A percentile compares a stretch with the other conserved stretches of the same genome.
Conservation (phyloP, 2,888 invertebrate genomes). For the Pemphredon lugubris region DNA sequence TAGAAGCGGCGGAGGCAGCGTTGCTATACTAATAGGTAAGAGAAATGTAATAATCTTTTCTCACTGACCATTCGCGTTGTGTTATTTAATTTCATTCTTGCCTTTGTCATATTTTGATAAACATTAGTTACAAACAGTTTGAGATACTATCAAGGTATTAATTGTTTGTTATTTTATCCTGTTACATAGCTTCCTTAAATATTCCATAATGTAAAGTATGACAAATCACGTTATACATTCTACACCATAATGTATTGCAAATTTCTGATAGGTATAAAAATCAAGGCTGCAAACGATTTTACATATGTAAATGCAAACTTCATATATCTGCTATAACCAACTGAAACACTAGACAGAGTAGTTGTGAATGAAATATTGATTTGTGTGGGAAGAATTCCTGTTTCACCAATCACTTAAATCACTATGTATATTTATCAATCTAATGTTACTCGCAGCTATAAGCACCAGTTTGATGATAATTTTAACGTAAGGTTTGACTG, state of each 20-base stretch:
- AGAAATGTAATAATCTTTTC: not conserved
- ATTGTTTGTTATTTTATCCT: no score
- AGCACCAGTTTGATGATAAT: not conserved
- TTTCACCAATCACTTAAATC: slow-evolving; percentile 62
- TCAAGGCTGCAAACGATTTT: not conserved
- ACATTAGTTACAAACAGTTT: no score
- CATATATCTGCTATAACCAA: slow-evolving; percentile 26
- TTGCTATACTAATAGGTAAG: slow-evolving; percentile 76
- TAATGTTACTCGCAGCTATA: not conserved
- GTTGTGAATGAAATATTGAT: slow-evolving; percentile 78
- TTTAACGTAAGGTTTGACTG: not conserved
- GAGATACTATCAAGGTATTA: no score
- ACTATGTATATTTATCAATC: slow-evolving; percentile 20
- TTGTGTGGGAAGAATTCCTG: slow-evolving; percentile 68
- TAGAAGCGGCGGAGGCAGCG: slow-evolving; percentile 74
- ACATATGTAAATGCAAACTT: not conserved
- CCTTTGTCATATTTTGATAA: no score
- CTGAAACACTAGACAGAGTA: slow-evolving; percentile 49
- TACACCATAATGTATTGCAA: no score
- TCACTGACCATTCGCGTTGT: no score
- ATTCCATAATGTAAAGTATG: no score
- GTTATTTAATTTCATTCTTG: no score
- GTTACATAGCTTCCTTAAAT: no score
- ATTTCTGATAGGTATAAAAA: no score
- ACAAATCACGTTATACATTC: no score